These are phyloP conservation scores for Sebastes reedi DNA, from an alignment of 2,797 vertebrate species.

Conservation along the genomic window DNA sequence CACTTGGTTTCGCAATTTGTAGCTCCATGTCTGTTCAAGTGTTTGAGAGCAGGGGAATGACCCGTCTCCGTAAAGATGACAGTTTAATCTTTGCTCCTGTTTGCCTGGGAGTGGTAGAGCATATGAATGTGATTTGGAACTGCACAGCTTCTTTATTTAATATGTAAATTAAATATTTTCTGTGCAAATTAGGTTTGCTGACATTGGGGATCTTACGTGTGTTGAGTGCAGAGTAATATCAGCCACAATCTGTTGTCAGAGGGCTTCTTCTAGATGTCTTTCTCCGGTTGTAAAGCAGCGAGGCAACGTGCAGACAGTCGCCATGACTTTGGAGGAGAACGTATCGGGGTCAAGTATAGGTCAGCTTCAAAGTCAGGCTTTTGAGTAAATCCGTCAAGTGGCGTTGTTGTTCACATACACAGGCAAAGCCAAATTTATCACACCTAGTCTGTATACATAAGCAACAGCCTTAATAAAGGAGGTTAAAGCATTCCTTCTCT, in stretches of 20 bases:
- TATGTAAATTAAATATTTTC: neutral
- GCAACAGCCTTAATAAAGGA: constrained; percentile 39
- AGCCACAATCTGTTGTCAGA: neutral
- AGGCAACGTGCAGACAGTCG: neutral
- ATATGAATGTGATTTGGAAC: neutral
- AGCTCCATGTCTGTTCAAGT: neutral
- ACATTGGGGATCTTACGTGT: neutral
- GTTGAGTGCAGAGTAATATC: neutral
- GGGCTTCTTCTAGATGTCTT: neutral
- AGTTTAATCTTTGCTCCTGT: neutral
- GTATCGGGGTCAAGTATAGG: neutral
- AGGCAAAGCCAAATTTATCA: constrained; percentile 22
- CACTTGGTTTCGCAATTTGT: too few species aligned
- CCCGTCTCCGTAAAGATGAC: neutral
- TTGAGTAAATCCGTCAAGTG: constrained; percentile 2
- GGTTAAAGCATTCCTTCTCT: constrained; percentile 54
- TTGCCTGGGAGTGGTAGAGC: neutral
- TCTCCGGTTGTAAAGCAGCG: neutral
- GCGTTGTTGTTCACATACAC: neutral
- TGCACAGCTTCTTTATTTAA: neutral
- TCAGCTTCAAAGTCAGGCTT: constrained; percentile 6
- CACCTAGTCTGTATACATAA: constrained; percentile 14
- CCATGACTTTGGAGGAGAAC: neutral
- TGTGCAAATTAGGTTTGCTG: neutral
- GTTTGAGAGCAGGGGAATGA: neutral